Conservation (phyloP, 2,113 vertebrate species). For the Dolichotis patagonum region DNA sequence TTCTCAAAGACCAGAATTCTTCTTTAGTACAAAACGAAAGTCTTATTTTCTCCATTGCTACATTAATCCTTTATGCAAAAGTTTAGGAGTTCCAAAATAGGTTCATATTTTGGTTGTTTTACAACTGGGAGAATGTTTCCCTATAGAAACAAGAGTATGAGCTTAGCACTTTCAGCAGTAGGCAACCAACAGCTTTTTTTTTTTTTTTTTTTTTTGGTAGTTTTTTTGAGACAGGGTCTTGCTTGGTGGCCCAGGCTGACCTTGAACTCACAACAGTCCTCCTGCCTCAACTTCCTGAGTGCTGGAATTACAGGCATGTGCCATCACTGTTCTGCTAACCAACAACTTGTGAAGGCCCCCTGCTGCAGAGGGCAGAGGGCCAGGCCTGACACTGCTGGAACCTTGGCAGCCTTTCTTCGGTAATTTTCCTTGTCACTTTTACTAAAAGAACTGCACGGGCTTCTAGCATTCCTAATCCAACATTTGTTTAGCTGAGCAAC, state of each 20-base stretch:
- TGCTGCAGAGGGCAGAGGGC: background rate
- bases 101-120: constrained; percentile 7
- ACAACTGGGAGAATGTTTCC: background rate
- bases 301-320: background rate
- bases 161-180: background rate
- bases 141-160: background rate
- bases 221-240: background rate
- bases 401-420: background rate
- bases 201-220: background rate
- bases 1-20: background rate
- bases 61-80: background rate
- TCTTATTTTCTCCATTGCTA: background rate
- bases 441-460: background rate
- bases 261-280: background rate
- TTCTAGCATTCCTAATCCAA: background rate
- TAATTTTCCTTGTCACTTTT: background rate
- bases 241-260: background rate
- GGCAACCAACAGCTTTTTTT: background rate
- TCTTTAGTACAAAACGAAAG: background rate
- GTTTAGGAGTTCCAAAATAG: background rate
- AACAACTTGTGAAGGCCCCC: background rate
- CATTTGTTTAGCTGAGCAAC: background rate
- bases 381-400: background rate
- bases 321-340: background rate
- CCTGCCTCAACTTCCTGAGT: background rate